phyloP scores from a whole-genome alignment of 2,888 invertebrate genomes.

The Spatulosminthurus flaviceps region DNA sequence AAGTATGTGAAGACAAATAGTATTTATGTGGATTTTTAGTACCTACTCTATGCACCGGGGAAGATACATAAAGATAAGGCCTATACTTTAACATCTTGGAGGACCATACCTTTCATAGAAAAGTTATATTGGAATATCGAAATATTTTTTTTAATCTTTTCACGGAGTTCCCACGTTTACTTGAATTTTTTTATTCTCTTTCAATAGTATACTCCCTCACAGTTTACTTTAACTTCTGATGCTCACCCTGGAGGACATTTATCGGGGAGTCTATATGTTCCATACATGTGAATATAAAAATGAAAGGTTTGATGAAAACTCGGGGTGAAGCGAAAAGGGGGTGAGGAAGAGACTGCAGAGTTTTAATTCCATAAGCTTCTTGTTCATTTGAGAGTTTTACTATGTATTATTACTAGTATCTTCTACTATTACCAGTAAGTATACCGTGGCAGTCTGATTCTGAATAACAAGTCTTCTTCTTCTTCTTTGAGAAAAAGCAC shows the following conservation, averaged over 20 bases:
- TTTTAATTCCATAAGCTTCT: conserved; percentile 26
- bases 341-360: background rate
- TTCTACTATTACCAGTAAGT: no score
- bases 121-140: conserved; percentile 5
- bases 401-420: no score
- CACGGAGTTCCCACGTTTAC: conserved; percentile 12
- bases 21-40: background rate
- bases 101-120: background rate
- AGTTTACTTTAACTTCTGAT: background rate
- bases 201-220: background rate
- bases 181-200: background rate
- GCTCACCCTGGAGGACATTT: no score
- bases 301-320: background rate
- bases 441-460: no score
- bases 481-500: no score
- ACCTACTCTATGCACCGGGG: no score
- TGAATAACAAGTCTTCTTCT: background rate
- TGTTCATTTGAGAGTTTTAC: background rate
- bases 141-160: background rate
- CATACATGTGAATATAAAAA: no score
- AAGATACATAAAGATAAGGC: no score
- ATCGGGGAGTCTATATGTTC: no score
- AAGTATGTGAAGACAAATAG: background rate
- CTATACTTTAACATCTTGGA: no score
- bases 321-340: conserved; percentile 22